These are phyloP conservation scores for Aphidoletes aphidimyza DNA, from an alignment of 2,888 invertebrate species.

Conservation along the genomic window DNA sequence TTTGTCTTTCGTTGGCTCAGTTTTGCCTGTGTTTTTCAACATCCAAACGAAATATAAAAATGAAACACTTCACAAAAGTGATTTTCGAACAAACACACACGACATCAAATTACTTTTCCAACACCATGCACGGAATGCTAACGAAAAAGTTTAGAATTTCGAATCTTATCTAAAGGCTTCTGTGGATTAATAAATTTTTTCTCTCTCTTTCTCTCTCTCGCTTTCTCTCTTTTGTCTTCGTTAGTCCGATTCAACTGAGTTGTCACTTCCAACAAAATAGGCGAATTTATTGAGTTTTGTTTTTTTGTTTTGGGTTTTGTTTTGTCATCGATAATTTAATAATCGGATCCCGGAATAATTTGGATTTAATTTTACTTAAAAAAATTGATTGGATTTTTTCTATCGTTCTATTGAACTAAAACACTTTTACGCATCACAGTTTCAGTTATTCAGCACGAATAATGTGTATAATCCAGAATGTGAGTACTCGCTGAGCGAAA, in stretches of 20 bases:
- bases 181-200: background rate
- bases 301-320: too few species aligned
- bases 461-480: constrained; percentile 47
- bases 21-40: background rate
- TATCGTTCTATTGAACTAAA: constrained; percentile 32
- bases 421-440: constrained; percentile 53
- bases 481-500: constrained; percentile 29
- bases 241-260: too few species aligned
- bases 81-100: too few species aligned
- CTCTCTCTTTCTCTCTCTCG: background rate
- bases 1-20: background rate
- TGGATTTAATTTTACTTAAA: background rate
- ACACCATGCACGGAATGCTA: background rate
- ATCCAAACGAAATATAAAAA: background rate
- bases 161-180: too few species aligned
- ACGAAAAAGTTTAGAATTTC: too few species aligned
- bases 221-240: too few species aligned
- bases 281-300: too few species aligned
- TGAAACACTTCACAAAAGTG: too few species aligned
- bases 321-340: too few species aligned
- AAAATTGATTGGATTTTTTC: constrained; percentile 3
- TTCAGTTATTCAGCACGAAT: constrained; percentile 54
- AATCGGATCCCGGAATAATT: too few species aligned
- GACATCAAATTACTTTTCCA: background rate
- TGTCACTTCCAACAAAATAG: too few species aligned